Evolutionary conservation across 2,113 vertebrate genomes (phyloP).

Genomic region (Gymnobelideus leadbeateri): DNA sequence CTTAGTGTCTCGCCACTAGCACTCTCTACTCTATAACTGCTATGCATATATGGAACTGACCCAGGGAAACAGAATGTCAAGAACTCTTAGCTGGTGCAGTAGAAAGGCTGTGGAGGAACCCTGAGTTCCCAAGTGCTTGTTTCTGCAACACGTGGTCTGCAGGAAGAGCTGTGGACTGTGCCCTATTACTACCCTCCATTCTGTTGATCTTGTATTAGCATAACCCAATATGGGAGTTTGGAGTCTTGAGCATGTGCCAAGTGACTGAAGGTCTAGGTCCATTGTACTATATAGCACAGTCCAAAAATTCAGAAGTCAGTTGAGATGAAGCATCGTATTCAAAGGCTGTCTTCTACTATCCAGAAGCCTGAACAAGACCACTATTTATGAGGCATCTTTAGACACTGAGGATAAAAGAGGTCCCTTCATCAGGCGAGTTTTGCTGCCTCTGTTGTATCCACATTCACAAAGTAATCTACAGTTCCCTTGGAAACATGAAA

Average conservation of each 20-base stretch:
- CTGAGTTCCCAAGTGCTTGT: neutral
- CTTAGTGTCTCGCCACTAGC: neutral
- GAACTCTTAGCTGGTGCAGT: neutral
- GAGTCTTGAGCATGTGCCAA: neutral
- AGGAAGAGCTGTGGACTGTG: neutral
- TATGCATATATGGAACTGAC: neutral
- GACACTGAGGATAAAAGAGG: constrained; percentile 28
- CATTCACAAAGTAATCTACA: constrained; percentile 75
- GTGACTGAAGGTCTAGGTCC: neutral
- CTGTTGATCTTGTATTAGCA: neutral
- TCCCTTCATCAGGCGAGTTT: constrained; percentile 50
- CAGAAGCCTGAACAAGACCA: constrained; percentile 42
- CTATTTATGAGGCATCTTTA: constrained; percentile 52
- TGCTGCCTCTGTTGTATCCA: constrained; percentile 66
- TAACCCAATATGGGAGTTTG: neutral
- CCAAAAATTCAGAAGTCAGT: neutral
- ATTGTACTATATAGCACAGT: neutral
- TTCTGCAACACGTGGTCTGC: accelerated
- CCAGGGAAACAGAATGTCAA: neutral
- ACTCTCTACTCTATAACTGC: neutral
- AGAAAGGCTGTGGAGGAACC: neutral
- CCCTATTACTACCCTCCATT: neutral
- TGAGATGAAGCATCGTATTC: constrained; percentile 10
- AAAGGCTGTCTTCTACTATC: constrained; percentile 57
- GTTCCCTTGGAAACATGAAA: constrained; percentile 82